These are phyloP conservation scores for Drosophila bocki DNA, from an alignment of 1,140 invertebrate genomes.

Conservation along the genomic window DNA sequence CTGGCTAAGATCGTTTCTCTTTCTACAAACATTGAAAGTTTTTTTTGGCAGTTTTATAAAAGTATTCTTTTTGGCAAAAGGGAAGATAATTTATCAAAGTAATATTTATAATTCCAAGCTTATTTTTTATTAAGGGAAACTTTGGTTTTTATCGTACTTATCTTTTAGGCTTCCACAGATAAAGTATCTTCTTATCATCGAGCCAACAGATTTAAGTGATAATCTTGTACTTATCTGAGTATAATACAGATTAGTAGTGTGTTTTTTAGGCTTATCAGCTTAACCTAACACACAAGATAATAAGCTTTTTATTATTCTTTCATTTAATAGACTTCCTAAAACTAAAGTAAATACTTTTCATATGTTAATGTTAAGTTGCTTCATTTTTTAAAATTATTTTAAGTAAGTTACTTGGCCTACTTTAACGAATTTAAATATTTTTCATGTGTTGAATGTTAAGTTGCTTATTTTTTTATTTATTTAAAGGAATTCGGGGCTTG, in stretches of 20 bases:
- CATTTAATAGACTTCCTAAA: no score
- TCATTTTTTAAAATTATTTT: neutral
- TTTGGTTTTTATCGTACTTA: no score
- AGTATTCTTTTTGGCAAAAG: neutral
- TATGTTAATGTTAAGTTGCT: neutral
- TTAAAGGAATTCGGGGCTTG: neutral
- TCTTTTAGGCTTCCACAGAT: neutral
- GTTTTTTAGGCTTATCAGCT: neutral
- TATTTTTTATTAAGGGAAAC: neutral
- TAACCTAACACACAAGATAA: neutral
- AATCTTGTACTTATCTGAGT: neutral
- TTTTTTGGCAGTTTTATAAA: neutral
- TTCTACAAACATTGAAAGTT: conserved; percentile 30
- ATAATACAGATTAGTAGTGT: neutral
- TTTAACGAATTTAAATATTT: neutral
- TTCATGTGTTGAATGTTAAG: neutral
- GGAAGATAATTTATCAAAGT: neutral
- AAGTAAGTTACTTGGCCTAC: no score
- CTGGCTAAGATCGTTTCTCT: conserved; percentile 21
- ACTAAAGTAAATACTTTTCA: neutral
- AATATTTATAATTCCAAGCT: neutral
- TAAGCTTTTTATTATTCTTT: neutral
- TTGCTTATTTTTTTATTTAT: neutral
- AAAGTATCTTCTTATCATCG: conserved; percentile 1
- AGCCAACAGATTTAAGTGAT: neutral